phyloP scores from a whole-genome alignment of 2,797 vertebrate genomes.

The Miichthys miiuy region DNA sequence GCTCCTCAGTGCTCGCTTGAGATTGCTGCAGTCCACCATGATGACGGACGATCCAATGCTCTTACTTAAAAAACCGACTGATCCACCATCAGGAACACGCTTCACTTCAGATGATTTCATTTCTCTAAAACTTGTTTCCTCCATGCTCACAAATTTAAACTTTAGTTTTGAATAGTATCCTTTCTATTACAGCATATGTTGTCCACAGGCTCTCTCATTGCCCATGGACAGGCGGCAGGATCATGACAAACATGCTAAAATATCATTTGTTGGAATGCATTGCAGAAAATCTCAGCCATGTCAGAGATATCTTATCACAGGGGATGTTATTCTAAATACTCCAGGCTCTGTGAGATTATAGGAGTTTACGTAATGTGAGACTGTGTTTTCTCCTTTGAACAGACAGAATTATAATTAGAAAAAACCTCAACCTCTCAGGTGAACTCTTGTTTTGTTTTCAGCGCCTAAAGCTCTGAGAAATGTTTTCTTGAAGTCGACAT shows the following conservation, averaged over 20 bases:
- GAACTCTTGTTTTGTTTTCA: neutral
- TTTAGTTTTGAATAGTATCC: neutral
- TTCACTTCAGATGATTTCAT: no score
- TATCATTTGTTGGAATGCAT: neutral
- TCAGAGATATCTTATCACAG: neutral
- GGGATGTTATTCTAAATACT: neutral
- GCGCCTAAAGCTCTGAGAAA: conserved; percentile 4
- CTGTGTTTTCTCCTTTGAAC: conserved; percentile 7
- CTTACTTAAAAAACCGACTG: no score
- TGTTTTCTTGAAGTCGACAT: neutral
- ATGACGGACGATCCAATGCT: no score
- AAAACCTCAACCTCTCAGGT: neutral
- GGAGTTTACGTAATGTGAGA: neutral
- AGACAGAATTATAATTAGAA: conserved; percentile 6
- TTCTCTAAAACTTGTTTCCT: no score
- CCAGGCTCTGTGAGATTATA: neutral
- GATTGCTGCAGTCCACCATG: no score
- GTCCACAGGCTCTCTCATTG: neutral
- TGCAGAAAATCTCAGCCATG: no score
- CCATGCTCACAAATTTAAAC: neutral
- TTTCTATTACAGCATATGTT: neutral
- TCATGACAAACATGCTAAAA: neutral
- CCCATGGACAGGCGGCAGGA: neutral
- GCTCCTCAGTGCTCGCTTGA: no score
- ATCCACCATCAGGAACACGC: no score